Percentiles rank a stretch among this genome's conserved stretches.
Conservation (phyloP, 2,113 vertebrate species). For the Orientallactaga bullata region DNA sequence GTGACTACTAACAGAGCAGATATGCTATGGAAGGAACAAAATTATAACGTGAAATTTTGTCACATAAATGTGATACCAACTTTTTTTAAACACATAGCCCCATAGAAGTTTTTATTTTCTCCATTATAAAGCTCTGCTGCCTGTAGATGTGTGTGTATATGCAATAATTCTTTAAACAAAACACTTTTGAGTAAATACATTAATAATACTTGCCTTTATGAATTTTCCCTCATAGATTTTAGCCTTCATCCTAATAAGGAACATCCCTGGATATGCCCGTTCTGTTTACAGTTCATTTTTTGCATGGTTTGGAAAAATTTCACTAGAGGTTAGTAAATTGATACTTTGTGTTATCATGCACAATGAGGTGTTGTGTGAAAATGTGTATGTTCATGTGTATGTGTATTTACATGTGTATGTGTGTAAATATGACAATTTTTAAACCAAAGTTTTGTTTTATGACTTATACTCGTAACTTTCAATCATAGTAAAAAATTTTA, state of each 20-base stretch:
- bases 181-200: slow-evolving; percentile 25
- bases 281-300: slow-evolving; percentile 99
- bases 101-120: neutral
- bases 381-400: neutral
- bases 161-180: neutral
- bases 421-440: neutral
- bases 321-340: slow-evolving; percentile 93
- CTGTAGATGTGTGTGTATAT: too few species aligned
- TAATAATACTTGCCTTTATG: slow-evolving; percentile 35
- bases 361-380: neutral
- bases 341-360: slow-evolving; percentile 32
- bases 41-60: neutral
- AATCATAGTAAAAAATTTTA: neutral
- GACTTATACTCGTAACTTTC: neutral
- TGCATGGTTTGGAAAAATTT: slow-evolving; percentile 99
- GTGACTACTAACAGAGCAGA: neutral
- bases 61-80: neutral
- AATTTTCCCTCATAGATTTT: slow-evolving; percentile 90
- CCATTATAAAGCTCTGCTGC: neutral
- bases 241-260: slow-evolving; percentile 97
- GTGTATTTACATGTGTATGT: neutral
- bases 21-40: slow-evolving; percentile 1
- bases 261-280: slow-evolving; percentile 96
- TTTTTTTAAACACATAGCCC: neutral
- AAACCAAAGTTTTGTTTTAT: slow-evolving; percentile 18